These are phyloP conservation scores for Drosophila testacea DNA, from an alignment of 2,888 invertebrate genomes.

Conservation along the genomic window DNA sequence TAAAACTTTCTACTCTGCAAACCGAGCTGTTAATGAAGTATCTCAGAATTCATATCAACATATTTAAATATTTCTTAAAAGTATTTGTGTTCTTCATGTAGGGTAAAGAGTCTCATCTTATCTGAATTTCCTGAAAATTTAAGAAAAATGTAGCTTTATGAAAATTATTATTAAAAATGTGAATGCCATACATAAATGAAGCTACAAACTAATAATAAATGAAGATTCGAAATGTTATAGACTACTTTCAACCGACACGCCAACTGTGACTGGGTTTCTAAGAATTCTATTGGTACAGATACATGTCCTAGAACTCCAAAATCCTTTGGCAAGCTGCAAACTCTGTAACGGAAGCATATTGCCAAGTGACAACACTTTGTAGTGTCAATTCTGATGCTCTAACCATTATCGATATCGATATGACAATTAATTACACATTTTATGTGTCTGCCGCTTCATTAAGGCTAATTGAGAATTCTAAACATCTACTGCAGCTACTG, in stretches of 20 bases:
- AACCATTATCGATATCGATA: constrained; percentile 38
- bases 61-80: background rate
- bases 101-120: too few species aligned
- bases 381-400: constrained; percentile 9
- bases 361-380: constrained; percentile 19
- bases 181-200: too few species aligned
- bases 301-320: background rate
- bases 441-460: constrained; percentile 67
- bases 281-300: constrained; percentile 8
- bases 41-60: too few species aligned
- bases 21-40: too few species aligned
- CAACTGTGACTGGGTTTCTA: constrained; percentile 9
- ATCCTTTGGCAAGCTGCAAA: constrained; percentile 26
- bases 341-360: constrained; percentile 44
- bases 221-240: background rate
- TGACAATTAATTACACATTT: constrained; percentile 75
- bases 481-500: constrained; percentile 35
- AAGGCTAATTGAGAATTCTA: constrained; percentile 70
- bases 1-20: too few species aligned
- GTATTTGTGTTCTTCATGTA: too few species aligned
- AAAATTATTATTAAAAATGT: too few species aligned
- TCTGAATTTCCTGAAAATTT: too few species aligned
- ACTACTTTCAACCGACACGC: background rate
- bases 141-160: too few species aligned
- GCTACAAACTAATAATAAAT: background rate